These are phyloP conservation scores for Gallinago undulata DNA, from an alignment of 2,113 vertebrate genomes.

Conservation along the genomic window DNA sequence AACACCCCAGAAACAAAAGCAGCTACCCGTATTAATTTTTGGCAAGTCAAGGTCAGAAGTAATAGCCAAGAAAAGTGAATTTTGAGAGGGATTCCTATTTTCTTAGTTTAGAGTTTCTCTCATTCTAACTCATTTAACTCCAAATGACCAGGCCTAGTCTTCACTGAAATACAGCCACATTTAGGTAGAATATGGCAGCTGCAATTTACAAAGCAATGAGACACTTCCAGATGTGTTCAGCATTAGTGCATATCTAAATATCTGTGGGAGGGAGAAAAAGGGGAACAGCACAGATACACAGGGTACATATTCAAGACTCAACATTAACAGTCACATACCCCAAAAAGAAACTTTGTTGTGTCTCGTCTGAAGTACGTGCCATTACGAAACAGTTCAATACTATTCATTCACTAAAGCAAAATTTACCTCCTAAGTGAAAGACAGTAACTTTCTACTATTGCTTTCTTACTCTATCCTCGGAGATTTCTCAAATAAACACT, in stretches of 20 bases:
- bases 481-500: neutral
- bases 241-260: neutral
- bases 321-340: neutral
- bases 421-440: neutral
- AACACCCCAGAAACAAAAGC: neutral
- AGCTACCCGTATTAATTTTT: neutral
- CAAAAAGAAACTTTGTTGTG: neutral
- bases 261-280: neutral
- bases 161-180: neutral
- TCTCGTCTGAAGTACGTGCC: neutral
- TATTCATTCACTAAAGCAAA: neutral
- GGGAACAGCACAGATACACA: neutral
- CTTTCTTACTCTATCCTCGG: neutral
- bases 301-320: neutral
- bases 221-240: neutral
- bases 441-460: neutral
- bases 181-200: neutral
- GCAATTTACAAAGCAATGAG: neutral
- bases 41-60: neutral
- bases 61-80: neutral
- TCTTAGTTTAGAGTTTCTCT: neutral
- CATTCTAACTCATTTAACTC: neutral
- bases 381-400: neutral
- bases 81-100: neutral
- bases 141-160: neutral